phyloP scores from a whole-genome alignment of 2,888 invertebrate genomes.

The Eristalis pertinax region DNA sequence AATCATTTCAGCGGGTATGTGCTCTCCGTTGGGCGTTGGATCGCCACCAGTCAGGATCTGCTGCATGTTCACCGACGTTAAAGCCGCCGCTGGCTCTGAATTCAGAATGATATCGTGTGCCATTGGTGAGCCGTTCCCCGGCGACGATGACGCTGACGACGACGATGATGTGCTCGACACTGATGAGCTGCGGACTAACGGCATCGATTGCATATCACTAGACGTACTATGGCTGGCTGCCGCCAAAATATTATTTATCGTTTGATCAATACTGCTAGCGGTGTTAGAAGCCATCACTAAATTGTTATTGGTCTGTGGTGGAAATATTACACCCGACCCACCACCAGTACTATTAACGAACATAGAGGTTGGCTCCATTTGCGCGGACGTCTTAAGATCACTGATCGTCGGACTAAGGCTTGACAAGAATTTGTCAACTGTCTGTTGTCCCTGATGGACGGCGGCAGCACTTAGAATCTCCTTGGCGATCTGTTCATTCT shows the following conservation, averaged over 20 bases:
- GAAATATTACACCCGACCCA: constrained; percentile 54
- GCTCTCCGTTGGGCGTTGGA: constrained; percentile 74
- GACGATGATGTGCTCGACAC: constrained; percentile 80
- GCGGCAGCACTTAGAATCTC: constrained; percentile 81
- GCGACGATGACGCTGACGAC: constrained; percentile 68
- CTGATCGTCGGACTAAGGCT: constrained; percentile 81
- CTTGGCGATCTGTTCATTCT: constrained; percentile 83
- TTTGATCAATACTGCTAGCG: constrained; percentile 77
- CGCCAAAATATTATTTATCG: constrained; percentile 77
- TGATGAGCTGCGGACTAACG: constrained; percentile 81
- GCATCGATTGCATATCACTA: constrained; percentile 66
- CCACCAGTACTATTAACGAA: constrained; percentile 64
- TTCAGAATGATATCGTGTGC: constrained; percentile 81
- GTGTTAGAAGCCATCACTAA: constrained; percentile 68
- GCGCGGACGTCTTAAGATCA: constrained; percentile 68
- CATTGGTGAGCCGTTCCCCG: constrained; percentile 76
- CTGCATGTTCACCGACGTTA: constrained; percentile 77
- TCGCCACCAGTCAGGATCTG: constrained; percentile 74
- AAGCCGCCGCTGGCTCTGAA: constrained; percentile 79
- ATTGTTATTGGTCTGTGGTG: constrained; percentile 39
- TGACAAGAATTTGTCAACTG: constrained; percentile 84
- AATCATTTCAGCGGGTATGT: constrained; percentile 84
- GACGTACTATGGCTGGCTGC: constrained; percentile 65
- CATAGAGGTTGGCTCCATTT: constrained; percentile 64
- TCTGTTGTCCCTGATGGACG: constrained; percentile 83